phyloP scores from a whole-genome alignment of 1,140 invertebrate species.

The Drosophila grimshawi region DNA sequence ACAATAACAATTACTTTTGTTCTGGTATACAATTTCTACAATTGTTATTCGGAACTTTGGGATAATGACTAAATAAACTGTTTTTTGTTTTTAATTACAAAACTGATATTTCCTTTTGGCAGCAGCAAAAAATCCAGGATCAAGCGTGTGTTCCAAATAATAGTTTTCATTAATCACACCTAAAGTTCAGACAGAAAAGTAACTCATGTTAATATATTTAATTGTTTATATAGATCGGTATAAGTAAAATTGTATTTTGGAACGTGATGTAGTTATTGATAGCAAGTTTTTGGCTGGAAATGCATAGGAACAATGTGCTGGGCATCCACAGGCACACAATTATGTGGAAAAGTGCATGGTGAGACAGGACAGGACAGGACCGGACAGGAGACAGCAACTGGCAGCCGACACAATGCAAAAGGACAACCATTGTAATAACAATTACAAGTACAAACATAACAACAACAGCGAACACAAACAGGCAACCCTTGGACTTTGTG shows the following conservation, averaged over 20 bases:
- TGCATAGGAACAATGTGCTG: conserved; percentile 40
- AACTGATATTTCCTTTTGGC: neutral
- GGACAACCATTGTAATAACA: conserved; percentile 79
- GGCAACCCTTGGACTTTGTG: conserved; percentile 34
- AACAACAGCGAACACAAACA: conserved; percentile 10
- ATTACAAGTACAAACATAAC: conserved; percentile 57
- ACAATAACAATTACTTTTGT: no score
- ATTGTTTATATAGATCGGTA: neutral
- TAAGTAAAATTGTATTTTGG: conserved; percentile 3
- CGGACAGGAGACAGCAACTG: conserved; percentile 50
- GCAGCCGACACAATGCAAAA: conserved; percentile 47
- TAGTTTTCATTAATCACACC: neutral
- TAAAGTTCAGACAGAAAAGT: no score
- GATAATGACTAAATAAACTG: neutral
- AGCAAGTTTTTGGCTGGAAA: conserved; percentile 48
- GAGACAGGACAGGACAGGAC: conserved; percentile 31
- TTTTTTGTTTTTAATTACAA: neutral
- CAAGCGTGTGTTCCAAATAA: neutral
- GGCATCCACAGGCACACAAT: conserved; percentile 69
- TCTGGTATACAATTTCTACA: neutral
- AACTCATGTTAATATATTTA: neutral
- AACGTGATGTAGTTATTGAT: neutral
- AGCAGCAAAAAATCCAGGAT: neutral
- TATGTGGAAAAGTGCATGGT: conserved; percentile 74
- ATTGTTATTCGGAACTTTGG: neutral